Percentiles rank a stretch among this genome's conserved stretches.
phyloP scores from a whole-genome alignment of 2,797 vertebrate genomes.

The Acridotheres tristis region DNA sequence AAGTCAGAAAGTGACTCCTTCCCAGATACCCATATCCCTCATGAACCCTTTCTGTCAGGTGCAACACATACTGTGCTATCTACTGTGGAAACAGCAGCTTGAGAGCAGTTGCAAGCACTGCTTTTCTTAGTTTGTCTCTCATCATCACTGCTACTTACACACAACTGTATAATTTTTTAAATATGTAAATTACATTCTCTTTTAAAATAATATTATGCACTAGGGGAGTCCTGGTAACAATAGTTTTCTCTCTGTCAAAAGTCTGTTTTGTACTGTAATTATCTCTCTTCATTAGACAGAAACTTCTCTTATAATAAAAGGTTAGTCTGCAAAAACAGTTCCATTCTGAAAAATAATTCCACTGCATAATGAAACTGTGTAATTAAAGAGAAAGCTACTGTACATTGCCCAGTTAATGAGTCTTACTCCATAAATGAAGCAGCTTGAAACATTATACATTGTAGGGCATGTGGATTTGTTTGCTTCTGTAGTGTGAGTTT shows the following conservation, averaged over 20 bases:
- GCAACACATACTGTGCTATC: neutral
- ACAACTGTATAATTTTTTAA: conserved; percentile 31
- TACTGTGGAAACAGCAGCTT: neutral
- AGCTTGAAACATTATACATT: conserved; percentile 49
- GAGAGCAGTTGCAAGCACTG: neutral
- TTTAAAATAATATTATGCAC: conserved; percentile 41
- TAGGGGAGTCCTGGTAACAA: conserved; percentile 46
- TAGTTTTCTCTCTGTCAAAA: conserved; percentile 64
- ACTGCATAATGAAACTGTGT: conserved; percentile 50
- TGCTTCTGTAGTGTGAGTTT: conserved; percentile 22
- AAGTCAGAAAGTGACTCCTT: neutral
- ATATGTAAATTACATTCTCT: conserved; percentile 57
- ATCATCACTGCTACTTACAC: neutral
- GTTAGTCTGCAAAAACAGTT: conserved; percentile 64
- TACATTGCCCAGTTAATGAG: conserved; percentile 70
- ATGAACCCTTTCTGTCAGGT: neutral
- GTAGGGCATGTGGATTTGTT: conserved; percentile 16
- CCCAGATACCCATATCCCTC: neutral
- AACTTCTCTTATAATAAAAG: conserved; percentile 67
- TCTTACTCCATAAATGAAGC: conserved; percentile 60
- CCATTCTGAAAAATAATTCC: conserved; percentile 54
- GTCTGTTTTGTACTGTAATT: conserved; percentile 56
- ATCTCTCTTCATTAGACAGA: conserved; percentile 65
- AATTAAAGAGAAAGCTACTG: conserved; percentile 66
- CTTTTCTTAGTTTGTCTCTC: neutral